Evolutionary conservation across 2,113 vertebrate species (phyloP), one percentile per base, ranked within the genome.

Genomic region (Lamprologus lemairii): DNA sequence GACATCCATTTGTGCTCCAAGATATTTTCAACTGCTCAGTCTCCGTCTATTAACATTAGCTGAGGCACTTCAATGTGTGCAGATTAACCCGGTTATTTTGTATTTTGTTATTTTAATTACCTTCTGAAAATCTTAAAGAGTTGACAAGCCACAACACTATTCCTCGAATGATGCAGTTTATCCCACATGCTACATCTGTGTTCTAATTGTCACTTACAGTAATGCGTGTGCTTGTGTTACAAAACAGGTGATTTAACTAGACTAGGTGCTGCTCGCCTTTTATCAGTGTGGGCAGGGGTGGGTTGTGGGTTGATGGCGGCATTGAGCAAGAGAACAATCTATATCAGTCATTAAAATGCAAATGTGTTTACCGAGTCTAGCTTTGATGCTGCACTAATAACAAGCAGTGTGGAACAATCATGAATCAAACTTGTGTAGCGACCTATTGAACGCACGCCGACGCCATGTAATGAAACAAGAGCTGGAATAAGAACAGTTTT

Each of bases 281-380:
- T 82, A 85, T 88, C 88, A 81, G 86, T 65, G 87, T n/a, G 23
- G 35, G 87, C 81, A 53, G 83, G 45, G 54, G 57, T 19, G 68
- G 85, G 82, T 5, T 80, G 88, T 86, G 87, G 80, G 87, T 84
- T 92, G 92, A 90, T 90, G 91, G 86, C 7, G 87, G 78, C 94
- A 95, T 89, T 40, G 91, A 93, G 86, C 87, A 84, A 42, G 58
- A 84, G 86, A 92, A 91, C 92, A 90, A 94, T 95, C 95, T 88
- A 94, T 92, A 95, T 92, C 90, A 90, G 87, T 94, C 92, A 93
- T 96, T 95, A 95, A 95, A 93, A 95, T 95, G 94, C 92, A 94
- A 93, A 94, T 95, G 93, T 92, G 87, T 92, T 95, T 90, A 95
- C 93, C 89, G 73, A 91, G 92, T 90, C 87, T 65, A 49, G 88